Base-by-base conservation (phyloP, 2,113 vertebrate genomes). In the Sinocyclocheilus anshuiensis region DNA sequence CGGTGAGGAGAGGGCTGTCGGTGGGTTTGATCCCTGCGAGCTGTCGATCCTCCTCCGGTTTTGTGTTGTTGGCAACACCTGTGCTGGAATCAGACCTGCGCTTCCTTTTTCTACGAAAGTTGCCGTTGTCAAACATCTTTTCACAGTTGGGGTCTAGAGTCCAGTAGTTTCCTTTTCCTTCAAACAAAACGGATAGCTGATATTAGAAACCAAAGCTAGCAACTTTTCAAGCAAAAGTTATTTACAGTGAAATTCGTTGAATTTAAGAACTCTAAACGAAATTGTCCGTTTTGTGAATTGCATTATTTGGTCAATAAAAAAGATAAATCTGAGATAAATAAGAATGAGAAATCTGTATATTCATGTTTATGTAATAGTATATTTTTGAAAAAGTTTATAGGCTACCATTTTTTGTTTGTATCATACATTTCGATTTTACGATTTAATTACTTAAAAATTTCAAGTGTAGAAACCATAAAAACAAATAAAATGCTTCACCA, bases 91-190 rank as follows among this genome's bases (percentile, higher is more conserved):
- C 98, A 0, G 97, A 96, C 24, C 97, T 95, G 20, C 98, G 95
- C 92, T 99, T 99, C 82, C 98, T 94, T 85, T 99, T 99, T 90
- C 98, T 91, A 2, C 98, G 97, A 91, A 99, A 99, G 88, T 99
- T 99, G 11, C 98, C 98, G 0, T 99, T 99, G 90, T 99, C 98
- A 82, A 99, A 99, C 98, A 99, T 99, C 91, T 99, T 99, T 90
- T 99, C 98, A 61, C 98, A 99, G 95, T 99, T 99, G 15, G 98
- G 98, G 88, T 99, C 98, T 88, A 99, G 90, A 7, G 97, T 99
- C 98, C 98, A 99, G 89, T 99, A 99, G 90, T 99, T 99, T 50
- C 98, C 98, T 84, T 99, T 99, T 20, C 98, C 98, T 99, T 87
- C 4, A 61, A 77, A 3, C 10, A 7, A 11, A 6, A 45, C 2